Evolutionary conservation across 1,140 invertebrate genomes (phyloP).

Genomic region (Pollicipes pollicipes): DNA sequence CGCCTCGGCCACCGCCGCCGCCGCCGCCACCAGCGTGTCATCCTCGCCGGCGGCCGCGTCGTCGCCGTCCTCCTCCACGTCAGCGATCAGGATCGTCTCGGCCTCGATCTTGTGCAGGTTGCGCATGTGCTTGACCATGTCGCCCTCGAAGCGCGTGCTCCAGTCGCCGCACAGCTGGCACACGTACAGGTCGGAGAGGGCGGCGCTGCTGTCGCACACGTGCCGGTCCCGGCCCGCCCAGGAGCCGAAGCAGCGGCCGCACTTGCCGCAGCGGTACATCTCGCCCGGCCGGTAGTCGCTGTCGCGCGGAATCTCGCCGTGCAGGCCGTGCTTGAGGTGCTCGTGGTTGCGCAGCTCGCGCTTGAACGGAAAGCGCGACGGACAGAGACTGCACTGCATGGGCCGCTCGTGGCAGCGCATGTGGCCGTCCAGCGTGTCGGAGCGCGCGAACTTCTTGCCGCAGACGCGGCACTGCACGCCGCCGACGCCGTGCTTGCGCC

Average conservation of each 20-base stretch:
- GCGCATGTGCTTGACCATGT: not conserved
- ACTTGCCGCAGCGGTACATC: not conserved
- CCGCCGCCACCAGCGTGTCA: not conserved
- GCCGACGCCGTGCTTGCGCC: not conserved
- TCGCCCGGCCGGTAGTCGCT: not conserved
- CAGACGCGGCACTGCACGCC: not conserved
- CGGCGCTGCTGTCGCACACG: not conserved
- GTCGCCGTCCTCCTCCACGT: not conserved
- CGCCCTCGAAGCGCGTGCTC: constrained; percentile 1
- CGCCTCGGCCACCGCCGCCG: not conserved
- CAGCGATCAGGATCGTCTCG: not conserved
- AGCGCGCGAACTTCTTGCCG: not conserved
- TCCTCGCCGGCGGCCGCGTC: not conserved
- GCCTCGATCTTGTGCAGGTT: not conserved
- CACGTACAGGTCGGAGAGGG: not conserved
- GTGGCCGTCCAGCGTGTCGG: not conserved
- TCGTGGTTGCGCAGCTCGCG: constrained; percentile 3
- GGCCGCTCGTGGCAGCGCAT: not conserved
- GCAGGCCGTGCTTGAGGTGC: not conserved
- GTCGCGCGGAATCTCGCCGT: not conserved
- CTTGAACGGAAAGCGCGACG: not conserved
- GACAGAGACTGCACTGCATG: not conserved
- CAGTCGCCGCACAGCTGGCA: not conserved
- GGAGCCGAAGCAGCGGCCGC: not conserved
- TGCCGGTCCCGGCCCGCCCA: not conserved